A percentile compares a stretch with the other conserved stretches of the same genome.
These are phyloP conservation scores for Chelon auratus DNA, from an alignment of 2,797 vertebrate species.

Conservation along the genomic window DNA sequence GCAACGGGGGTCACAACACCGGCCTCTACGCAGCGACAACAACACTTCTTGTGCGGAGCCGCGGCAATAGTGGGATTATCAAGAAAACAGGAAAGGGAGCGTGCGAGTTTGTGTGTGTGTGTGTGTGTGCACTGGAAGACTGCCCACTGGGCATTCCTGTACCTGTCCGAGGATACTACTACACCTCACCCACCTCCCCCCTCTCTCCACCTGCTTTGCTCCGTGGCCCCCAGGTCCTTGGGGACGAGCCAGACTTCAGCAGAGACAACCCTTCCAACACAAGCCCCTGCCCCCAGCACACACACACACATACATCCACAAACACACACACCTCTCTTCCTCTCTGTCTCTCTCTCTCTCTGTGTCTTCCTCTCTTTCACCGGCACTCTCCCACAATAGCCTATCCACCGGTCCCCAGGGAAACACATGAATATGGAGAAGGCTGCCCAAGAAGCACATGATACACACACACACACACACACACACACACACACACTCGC, in stretches of 20 bases:
- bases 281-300: constrained; percentile 42
- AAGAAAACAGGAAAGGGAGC: constrained; percentile 65
- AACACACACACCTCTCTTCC: constrained; percentile 37
- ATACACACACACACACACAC: constrained; percentile 66
- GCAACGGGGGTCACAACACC: constrained; percentile 36
- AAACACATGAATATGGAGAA: constrained; percentile 84
- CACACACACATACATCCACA: constrained; percentile 27
- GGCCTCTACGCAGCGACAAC: not conserved
- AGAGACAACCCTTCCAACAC: constrained; percentile 58
- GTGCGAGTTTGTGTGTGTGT: constrained; percentile 21
- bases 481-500: constrained; percentile 29
- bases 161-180: constrained; percentile 67
- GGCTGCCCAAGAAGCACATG: constrained; percentile 76
- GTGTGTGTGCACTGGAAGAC: constrained; percentile 37
- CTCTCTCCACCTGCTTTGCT: constrained; percentile 64
- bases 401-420: constrained; percentile 77
- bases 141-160: constrained; percentile 70
- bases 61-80: constrained; percentile 42
- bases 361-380: constrained; percentile 63
- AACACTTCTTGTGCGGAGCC: constrained; percentile 16
- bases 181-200: constrained; percentile 42
- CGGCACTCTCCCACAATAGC: constrained; percentile 80
- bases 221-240: constrained; percentile 58
- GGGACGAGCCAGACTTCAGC: constrained; percentile 72
- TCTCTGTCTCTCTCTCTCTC: constrained; percentile 45